Evolutionary conservation across 2,113 vertebrate genomes (phyloP), one percentile per base, ranked within the genome.

Genomic region (Apistogramma diplotaenia): DNA sequence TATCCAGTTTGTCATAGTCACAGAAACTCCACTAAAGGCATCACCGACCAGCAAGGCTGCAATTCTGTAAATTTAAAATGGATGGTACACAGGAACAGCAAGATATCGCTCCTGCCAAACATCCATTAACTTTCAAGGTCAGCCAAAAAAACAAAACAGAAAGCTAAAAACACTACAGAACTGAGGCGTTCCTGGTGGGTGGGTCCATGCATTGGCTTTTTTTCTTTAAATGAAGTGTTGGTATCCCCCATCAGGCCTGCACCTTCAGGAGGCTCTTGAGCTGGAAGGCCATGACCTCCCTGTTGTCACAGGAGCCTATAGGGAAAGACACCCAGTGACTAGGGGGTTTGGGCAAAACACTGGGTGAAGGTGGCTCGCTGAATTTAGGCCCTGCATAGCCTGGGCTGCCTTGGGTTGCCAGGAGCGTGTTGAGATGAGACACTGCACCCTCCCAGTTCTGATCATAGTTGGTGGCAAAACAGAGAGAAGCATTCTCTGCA

Each of bases 331-430:
- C 97, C 98, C 98, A 99, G 91, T 99, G 98, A 83, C 97, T 98
- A 4, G 97, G 98, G 70, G 98, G 98, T 80, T 97, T 98, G 76
- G 98, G 98, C 85, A 99, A 95, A 84, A 99, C 97, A 87, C 98
- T 99, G 55, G 98, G 98, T 53, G 96, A 98, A 29, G 98, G 98
- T 0, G 98, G 98, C 92, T 99, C 97, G 11, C 98, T 99, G 86
- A 99, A 99, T 92, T 99, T 99, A 46, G 97, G 97, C 86, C 98
- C 98, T 27, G 98, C 98, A 33, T 99, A 99, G 93, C 97, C 97
- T 46, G 97, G 96, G 79, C 94, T 96, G 79, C 94, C 93, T 76
- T 96, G 96, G 86, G 96, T 86, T 53, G 93, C 92, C 91, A 99
- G 96, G 72, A 99, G 92, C 55, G 96, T 93, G 80, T 91, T 96